Base-by-base conservation (phyloP, 2,888 invertebrate genomes). In the Alviniconcha strummeri region DNA sequence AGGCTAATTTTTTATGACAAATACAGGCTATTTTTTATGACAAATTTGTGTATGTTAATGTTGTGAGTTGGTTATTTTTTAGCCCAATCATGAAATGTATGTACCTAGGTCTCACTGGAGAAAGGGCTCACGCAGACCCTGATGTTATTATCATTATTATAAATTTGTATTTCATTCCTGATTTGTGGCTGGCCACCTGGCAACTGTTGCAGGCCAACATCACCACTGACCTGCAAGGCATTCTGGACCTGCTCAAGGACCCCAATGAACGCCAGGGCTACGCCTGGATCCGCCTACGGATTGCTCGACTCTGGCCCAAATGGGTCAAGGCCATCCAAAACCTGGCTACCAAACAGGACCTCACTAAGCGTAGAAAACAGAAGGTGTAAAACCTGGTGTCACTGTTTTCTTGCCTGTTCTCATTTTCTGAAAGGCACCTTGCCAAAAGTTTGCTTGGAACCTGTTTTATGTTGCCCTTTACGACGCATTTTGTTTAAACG, bases 251-350 rank as follows among this genome's bases (percentile, higher is more conserved):
- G 71, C 88, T 94, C 84, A 88, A 88, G 11, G 94, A 94, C 85
- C 91, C 92, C 4, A 92, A 91, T 84, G 92, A 91, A 81, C 89
- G 93, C 5, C 89, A 91, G 84, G 94, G 93, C 79, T 94, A 94
- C 84, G 92, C 91, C 6, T 94, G 94, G 92, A 94, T 94, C 6
- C 87, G 93, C 67, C 88, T 89, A 89, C 89, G 94, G 15, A 93
- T 94, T 57, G 86, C 87, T 11, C 89, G 93, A 60, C 90, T 94
- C 86, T 94, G 93, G 93, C 87, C 89, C 11, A 86, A 88, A 55
- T 94, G 93, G 93, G 87, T 87, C 36, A 87, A 85, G 1, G 93
- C 92, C 5, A 88, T 91, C 9, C 86, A 85, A 36, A 89, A 84
- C 52, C 89, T 93, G 5, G 83, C 85, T 5, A 56, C 84, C 69